Evolutionary conservation across 2,113 vertebrate genomes (phyloP), one percentile per base, ranked within the genome.

Genomic region (Xenopus tropicalis): DNA sequence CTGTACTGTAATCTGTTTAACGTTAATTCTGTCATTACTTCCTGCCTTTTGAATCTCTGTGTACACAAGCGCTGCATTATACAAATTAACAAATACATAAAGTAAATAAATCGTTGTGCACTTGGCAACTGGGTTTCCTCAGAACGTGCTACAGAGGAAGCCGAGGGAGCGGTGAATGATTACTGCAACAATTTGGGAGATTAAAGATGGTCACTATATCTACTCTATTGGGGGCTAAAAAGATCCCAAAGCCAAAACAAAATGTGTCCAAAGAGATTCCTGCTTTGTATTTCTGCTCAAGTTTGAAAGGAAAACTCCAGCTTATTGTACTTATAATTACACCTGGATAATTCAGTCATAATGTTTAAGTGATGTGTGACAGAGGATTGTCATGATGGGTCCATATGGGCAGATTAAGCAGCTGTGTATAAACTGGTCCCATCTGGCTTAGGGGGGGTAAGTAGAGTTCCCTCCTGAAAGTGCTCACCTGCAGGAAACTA

Each of bases 11-110:
- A 69, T 76, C 58, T 56, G 24, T 68, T 37, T 61, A 67, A 61
- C 61, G 69, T 76, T 58, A 54, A 76, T 76, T 69, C 25, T 62
- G 66, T 69, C 58, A 23, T 58, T 61, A 69, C 59, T 69, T 69
- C 59, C 59, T 62, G 56, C 23, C 44, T 62, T 25, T 62, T 75
- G 19, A 54, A 43, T 51, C 23, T 13, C 1, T 63, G 48, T 76
- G 66, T 69, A 76, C 66, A 69, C 58, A 62, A 69, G 44, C 2
- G 16, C 46, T 57, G 29, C 72, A 76, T 63, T 69, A 69, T 24
- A 67, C 57, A 75, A 69, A 75, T 75, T 37, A 69, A 62, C 72
- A 69, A 75, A 76, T 76, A 63, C 59, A 42, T 52, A 54, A 76
- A 69, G 73, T 69, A 69, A 69, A 76, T 76, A 76, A 62, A 76